These are phyloP conservation scores for Lepilemur ruficaudatus DNA, from an alignment of 2,797 vertebrate genomes.

Conservation along the genomic window DNA sequence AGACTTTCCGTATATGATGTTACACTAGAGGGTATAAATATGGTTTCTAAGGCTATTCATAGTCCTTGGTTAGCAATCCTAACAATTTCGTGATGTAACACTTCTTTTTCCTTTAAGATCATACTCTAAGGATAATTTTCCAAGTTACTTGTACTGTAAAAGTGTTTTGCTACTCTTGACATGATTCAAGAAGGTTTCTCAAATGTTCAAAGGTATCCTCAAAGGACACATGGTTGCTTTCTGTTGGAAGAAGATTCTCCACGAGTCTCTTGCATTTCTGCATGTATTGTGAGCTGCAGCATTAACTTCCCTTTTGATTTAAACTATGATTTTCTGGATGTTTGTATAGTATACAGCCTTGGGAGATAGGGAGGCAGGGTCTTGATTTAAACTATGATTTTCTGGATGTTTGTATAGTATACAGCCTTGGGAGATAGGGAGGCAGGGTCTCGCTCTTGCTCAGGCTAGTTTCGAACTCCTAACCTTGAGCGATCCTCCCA, in stretches of 20 bases:
- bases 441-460: too few relatives aligned
- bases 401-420: background rate
- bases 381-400: background rate
- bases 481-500: too few relatives aligned
- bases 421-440: background rate
- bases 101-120: slow-evolving; percentile 63
- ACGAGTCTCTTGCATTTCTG: background rate
- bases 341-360: background rate
- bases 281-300: background rate
- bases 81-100: slow-evolving; percentile 16
- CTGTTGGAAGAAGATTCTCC: background rate
- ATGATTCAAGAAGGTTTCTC: slow-evolving; percentile 76
- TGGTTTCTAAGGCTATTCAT: background rate
- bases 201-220: slow-evolving; percentile 77
- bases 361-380: background rate
- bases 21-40: background rate
- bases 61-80: background rate
- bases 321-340: background rate
- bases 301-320: background rate
- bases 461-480: too few relatives aligned
- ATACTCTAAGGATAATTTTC: slow-evolving; percentile 32
- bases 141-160: slow-evolving; percentile 10
- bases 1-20: background rate
- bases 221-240: slow-evolving; percentile 52
- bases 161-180: slow-evolving; percentile 24